Evolutionary conservation across 2,113 vertebrate species (phyloP).

Genomic region (Hippocampus guttulatus): DNA sequence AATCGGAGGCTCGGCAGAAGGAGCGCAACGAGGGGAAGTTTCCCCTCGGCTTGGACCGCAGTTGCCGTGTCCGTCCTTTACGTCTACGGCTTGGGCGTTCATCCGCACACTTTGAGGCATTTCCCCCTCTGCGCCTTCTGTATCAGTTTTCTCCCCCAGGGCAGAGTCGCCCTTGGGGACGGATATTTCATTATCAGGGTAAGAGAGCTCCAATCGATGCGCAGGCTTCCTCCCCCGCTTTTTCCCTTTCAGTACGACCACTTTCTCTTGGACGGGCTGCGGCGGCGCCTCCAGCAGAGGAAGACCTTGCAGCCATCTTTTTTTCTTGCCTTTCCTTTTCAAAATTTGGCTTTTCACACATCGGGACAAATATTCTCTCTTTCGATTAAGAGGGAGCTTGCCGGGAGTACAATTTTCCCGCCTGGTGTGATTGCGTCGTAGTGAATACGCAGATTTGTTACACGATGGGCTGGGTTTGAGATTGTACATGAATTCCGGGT

Average conservation of each 20-base stretch:
- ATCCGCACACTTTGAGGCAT: conserved; percentile 15
- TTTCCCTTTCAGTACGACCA: conserved; percentile 35
- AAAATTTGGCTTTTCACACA: conserved; percentile 67
- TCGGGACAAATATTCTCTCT: conserved; percentile 64
- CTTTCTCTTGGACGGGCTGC: conserved; percentile 39
- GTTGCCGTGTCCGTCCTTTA: background rate
- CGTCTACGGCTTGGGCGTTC: conserved; percentile 1
- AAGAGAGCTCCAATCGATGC: conserved; percentile 58
- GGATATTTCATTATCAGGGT: conserved; percentile 71
- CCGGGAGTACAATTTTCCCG: conserved; percentile 37
- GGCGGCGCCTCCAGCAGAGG: conserved; percentile 47
- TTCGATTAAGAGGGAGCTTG: conserved; percentile 49
- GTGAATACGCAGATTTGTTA: conserved; percentile 49
- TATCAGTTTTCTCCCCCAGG: conserved; percentile 18
- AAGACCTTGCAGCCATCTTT: conserved; percentile 63
- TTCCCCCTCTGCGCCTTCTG: conserved; percentile 5
- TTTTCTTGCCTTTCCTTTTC: conserved; percentile 69
- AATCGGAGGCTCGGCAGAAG: conserved; percentile 1
- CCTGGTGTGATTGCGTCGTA: conserved; percentile 44
- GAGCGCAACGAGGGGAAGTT: conserved; percentile 7
- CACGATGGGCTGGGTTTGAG: conserved; percentile 27
- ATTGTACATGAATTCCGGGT: conserved; percentile 62
- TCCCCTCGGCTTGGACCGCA: background rate
- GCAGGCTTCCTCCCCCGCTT: conserved; percentile 54
- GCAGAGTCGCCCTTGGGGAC: conserved; percentile 24